Evolutionary conservation across 1,140 invertebrate species (phyloP), one percentile per base, ranked within the genome.

Genomic region (Penaeus indicus): DNA sequence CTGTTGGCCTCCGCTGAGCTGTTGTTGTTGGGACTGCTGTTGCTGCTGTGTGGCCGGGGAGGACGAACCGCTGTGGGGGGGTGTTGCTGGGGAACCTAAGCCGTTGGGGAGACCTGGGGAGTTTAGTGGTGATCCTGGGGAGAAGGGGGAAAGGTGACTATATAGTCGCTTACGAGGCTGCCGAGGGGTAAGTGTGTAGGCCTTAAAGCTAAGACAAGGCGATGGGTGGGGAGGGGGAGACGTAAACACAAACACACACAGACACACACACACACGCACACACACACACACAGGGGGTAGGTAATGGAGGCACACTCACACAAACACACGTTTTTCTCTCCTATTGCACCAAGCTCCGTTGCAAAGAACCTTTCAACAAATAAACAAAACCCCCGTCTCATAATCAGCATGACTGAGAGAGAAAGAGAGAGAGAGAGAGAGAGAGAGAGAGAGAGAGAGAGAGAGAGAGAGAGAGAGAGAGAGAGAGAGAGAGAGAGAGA

Each of bases 121-220:
- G 84, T 85, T 85, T 54, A 86, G 84, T 42, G 88, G 88, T 63
- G 88, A 89, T 25, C 88, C 88, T 89, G 86, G n/a, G 80, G 86
- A 75, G 86, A 83, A 0, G 80, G 80, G 42, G 86, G 67, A 25
- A 83, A 83, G 67, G 64, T 7, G 64, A 72, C 82, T 78, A 75
- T 86, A 19, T 86, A 86, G 61, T 86, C 67, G 38, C 27, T 79
- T 86, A 67, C 47, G 32, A n/a, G 25, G 85, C 85, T 86, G 85
- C 80, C 85, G 62, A 38, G 77, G 78, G 19, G 13, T 42, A 25
- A 27, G 78, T 22, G 86, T 83, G 63, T 47, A 67, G 62, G 62
- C 19, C 32, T 32, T 19, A 67, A 32, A 8, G 80, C 19, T 21
- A 27, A 19, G 63, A n/a, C 16, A 7, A 38, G 32, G 38, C 21